Percentiles rank a stretch among this genome's conserved stretches.
Evolutionary conservation across 2,888 invertebrate genomes (phyloP).

Genomic region (Copidosoma aretas): DNA sequence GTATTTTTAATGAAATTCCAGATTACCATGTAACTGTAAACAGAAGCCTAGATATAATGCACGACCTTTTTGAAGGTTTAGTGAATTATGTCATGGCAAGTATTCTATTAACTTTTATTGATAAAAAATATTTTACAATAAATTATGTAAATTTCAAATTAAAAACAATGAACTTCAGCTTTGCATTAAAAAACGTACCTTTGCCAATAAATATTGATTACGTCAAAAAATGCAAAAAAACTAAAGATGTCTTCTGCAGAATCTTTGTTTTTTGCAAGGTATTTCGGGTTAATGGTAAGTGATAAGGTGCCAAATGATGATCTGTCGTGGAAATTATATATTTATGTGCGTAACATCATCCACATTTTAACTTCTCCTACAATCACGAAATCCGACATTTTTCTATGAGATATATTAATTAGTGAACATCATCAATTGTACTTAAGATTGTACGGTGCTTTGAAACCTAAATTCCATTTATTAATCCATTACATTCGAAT

Average conservation of each 20-base stretch:
- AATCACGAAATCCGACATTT: conserved; percentile 14
- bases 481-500: conserved; percentile 24
- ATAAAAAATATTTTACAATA: conserved; percentile 2
- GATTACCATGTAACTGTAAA: not conserved
- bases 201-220: not conserved
- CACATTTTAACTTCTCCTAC: conserved; percentile 31
- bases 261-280: conserved; percentile 21
- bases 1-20: not conserved
- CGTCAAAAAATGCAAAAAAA: too few species aligned
- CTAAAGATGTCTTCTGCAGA: conserved; percentile 10
- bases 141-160: conserved; percentile 5
- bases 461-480: conserved; percentile 27
- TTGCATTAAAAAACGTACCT: not conserved
- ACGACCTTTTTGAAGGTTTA: conserved; percentile 17
- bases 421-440: conserved; percentile 21
- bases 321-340: conserved; percentile 26
- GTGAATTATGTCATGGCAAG: conserved; percentile 10
- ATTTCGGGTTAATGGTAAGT: conserved; percentile 29
- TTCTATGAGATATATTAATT: conserved; percentile 11
- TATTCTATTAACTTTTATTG: conserved; percentile 1
- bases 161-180: not conserved
- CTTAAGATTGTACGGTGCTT: conserved; percentile 15
- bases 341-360: conserved; percentile 24
- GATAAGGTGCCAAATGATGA: conserved; percentile 8
- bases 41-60: not conserved